Evolutionary conservation across 2,888 invertebrate genomes (phyloP).

Genomic region (Tineola bisselliella): DNA sequence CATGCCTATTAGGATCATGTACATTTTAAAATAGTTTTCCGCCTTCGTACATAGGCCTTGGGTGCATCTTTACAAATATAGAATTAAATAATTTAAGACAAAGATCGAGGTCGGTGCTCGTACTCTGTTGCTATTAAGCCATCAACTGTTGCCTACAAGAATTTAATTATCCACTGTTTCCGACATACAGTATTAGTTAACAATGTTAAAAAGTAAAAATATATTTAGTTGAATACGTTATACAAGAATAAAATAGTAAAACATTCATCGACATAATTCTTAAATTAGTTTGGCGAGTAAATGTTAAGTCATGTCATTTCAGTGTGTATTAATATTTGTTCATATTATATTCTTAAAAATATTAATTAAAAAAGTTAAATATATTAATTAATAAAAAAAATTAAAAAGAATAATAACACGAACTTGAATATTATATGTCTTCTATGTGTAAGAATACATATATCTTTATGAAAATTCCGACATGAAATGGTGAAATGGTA

Average conservation of each 20-base stretch:
- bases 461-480: not conserved
- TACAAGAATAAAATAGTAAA: no score
- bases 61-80: slow-evolving; percentile 1
- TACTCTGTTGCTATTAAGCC: not conserved
- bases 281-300: no score
- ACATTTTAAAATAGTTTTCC: not conserved
- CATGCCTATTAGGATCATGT: not conserved
- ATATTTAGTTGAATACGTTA: no score
- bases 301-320: no score
- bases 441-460: no score
- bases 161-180: not conserved
- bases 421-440: no score
- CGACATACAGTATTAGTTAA: not conserved
- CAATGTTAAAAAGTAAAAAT: not conserved
- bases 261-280: no score
- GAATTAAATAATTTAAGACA: slow-evolving; percentile 25
- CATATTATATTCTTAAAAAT: no score
- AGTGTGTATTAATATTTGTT: no score
- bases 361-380: no score
- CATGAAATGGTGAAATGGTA: not conserved
- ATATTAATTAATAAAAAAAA: no score
- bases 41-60: slow-evolving; percentile 1
- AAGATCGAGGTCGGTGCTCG: slow-evolving; percentile 16
- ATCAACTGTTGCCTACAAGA: not conserved
- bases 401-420: no score